Conservation (phyloP, 1,140 invertebrate species). For the Leptopilina clavipes region DNA sequence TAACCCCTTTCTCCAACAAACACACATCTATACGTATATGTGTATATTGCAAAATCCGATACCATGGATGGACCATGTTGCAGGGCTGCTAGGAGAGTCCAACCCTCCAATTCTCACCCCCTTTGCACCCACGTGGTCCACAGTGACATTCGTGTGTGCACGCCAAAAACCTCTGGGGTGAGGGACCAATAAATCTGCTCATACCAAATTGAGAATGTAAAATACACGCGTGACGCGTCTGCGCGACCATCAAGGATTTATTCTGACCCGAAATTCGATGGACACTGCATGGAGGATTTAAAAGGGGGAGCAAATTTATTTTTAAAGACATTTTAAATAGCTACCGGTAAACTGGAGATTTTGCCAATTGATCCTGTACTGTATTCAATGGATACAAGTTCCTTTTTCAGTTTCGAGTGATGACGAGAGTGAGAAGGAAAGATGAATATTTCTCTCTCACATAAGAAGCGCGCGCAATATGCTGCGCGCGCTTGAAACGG, state of each 20-base stretch:
- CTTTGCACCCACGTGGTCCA: conserved; percentile 27
- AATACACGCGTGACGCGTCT: conserved; percentile 63
- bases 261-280: conserved; percentile 62
- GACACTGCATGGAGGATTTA: conserved; percentile 43
- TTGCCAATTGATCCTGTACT: too few relatives aligned
- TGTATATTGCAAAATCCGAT: not conserved
- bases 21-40: conserved; percentile 37
- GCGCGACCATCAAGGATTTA: conserved; percentile 59
- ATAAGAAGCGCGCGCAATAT: too few relatives aligned
- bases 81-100: conserved; percentile 35
- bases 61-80: conserved; percentile 35
- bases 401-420: too few relatives aligned
- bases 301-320: conserved; percentile 1
- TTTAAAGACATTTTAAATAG: conserved; percentile 32
- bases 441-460: too few relatives aligned
- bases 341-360: not conserved
- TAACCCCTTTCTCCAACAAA: conserved; percentile 40
- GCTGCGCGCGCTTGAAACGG: too few relatives aligned
- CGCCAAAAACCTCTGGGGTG: conserved; percentile 9
- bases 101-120: conserved; percentile 40
- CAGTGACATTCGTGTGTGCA: conserved; percentile 28
- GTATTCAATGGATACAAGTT: too few relatives aligned
- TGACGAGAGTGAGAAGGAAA: too few relatives aligned
- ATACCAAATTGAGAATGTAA: conserved; percentile 69
- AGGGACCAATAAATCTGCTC: conserved; percentile 60